Base-by-base conservation (phyloP, 2,888 invertebrate species). In the Cecidostiba fungosa region DNA sequence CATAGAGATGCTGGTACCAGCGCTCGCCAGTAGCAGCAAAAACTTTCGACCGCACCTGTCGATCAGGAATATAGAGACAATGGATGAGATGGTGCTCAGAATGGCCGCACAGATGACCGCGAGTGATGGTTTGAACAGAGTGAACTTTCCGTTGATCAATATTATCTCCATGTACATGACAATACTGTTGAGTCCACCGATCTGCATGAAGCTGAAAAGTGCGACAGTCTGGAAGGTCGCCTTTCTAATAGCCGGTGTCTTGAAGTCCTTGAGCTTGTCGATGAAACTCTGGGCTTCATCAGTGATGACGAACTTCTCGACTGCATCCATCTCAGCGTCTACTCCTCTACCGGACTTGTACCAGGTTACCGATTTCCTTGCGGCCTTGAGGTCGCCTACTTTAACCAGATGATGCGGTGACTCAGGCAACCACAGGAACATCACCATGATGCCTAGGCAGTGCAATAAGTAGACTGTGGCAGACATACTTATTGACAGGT, bases 131-230 rank as follows among this genome's bases (percentile, higher is more conserved):
- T 87, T 32, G 2, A 92, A 84, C 3, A 89, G 87, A 1, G 86
- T 89, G 2, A 91, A 90, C 5, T 85, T 39, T 0, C 89, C 90
- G 0, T 87, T 88, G 19, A 32, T 88, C 66, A 92, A 77, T n/a
- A 92, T 91, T n/a, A 88, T 89, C 79, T 92, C 92, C 91, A 91
- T 90, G 87, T 92, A 92, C 54, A 90, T 90, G 8, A 89, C 19
- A 10, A 92, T 84, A 2, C 89, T 88, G 59, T 90, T 90, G 0
- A 92, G 47, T 8, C 92, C 92, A 77, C 90, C 89, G 10, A 91
- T 59, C 77, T 92, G 92, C 80, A 90, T 87, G 76, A 91, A 91
- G 32, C 90, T 85, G 62, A 90, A 90, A 1, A 92, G 81, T 0
- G 89, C 66, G 4, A 86, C 82, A 0, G 88, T 86, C 19, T 92